Evolutionary conservation across 2,113 vertebrate genomes (phyloP), one percentile per base, ranked within the genome.

Genomic region (Delphinus delphis): DNA sequence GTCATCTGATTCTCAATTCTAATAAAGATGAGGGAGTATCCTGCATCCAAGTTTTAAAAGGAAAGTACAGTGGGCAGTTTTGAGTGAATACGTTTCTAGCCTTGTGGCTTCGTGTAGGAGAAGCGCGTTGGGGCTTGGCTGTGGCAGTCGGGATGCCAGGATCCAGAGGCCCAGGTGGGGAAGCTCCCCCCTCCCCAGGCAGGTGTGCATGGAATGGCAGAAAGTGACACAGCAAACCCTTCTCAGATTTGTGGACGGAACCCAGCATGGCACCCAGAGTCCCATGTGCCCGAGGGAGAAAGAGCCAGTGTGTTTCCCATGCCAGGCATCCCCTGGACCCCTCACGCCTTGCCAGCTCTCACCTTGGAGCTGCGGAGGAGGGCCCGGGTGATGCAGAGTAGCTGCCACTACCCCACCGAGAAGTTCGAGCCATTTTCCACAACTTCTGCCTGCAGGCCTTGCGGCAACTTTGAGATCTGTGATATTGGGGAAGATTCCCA

Each of bases 401-500:
- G 98, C 87, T 99, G 99, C 73, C 99, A 98, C 93, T 99, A 98
- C 50, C 99, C 99, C 0, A 99, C 98, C 6, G 99, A 99, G 97
- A 99, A 99, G 97, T 99, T 99, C 71, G 98, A 98, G 38, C 99
- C 99, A 41, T 99, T 99, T 80, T 99, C 99, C 89, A 98, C 65
- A 2, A 99, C 99, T 5, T 76, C 67, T 0, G 98, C 97, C 13
- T 98, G 82, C 28, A 99, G 98, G 84, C 97, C 97, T 93, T 91
- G 92, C 21, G 98, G 98, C 9, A 99, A 93, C 63, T 79, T 98
- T 26, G 96, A 97, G 63, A 99, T 98, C 99, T 99, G 84, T n/a
- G n/a, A 53, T 89, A 31, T n/a, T 23, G 87, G 58, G 36, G 21
- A 60, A 38, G 21, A 84, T 7, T 6, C 25, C 31, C 21, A 1